Evolutionary conservation across 2,888 invertebrate genomes (phyloP).

Genomic region (Mythimna ferrago): DNA sequence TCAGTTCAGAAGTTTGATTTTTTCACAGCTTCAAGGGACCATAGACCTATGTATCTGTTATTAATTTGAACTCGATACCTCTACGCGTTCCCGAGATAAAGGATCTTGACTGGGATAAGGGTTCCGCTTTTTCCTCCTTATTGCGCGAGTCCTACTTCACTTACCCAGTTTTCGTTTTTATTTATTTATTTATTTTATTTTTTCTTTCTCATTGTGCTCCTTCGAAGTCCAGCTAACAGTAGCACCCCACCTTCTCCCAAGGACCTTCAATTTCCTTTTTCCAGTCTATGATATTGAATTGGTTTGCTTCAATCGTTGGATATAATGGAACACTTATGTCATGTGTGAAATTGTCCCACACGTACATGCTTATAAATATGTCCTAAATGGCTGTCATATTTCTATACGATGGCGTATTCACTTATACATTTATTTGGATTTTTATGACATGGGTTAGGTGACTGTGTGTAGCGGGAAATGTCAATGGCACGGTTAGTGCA

Average conservation of each 20-base stretch:
- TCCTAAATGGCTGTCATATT: conserved; percentile 47
- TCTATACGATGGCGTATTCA: background rate
- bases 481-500: too few species aligned
- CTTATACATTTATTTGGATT: background rate
- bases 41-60: too few species aligned
- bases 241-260: conserved; percentile 53
- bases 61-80: too few species aligned
- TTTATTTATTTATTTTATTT: too few species aligned
- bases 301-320: conserved; percentile 79
- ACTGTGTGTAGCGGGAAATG: too few species aligned
- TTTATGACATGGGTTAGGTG: background rate
- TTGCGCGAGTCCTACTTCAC: too few species aligned
- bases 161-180: too few species aligned
- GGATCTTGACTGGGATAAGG: too few species aligned
- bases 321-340: conserved; percentile 83
- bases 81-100: too few species aligned
- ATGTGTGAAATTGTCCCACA: conserved; percentile 79
- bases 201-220: background rate
- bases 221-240: conserved; percentile 50
- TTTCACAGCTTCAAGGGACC: too few species aligned
- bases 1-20: too few species aligned
- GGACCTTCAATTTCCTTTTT: conserved; percentile 87
- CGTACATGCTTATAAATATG: conserved; percentile 47
- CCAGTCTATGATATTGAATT: conserved; percentile 87
- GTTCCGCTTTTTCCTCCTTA: too few species aligned